Percentiles rank a stretch among this genome's conserved stretches.
Conservation (phyloP, 1,140 invertebrate species). For the Lepidostoma basale region DNA sequence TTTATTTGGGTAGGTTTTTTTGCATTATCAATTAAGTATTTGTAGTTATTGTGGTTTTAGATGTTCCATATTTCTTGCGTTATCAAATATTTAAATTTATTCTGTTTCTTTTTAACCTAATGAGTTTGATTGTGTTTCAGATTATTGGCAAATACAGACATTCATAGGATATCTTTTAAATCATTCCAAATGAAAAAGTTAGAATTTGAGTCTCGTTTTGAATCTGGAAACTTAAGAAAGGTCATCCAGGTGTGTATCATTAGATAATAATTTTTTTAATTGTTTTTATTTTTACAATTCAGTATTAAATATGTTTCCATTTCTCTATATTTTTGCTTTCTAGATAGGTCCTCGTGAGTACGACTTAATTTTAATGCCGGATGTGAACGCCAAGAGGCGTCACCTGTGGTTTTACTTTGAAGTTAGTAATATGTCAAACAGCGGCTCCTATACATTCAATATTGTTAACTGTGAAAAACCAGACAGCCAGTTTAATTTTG, state of each 20-base stretch:
- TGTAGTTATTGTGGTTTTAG: slow-evolving; percentile 15
- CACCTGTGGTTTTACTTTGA: slow-evolving; percentile 96
- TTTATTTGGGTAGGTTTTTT: too few relatives aligned
- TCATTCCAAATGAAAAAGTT: slow-evolving; percentile 63
- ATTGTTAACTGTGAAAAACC: slow-evolving; percentile 91
- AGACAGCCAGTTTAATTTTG: slow-evolving; percentile 89
- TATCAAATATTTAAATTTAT: slow-evolving; percentile 2
- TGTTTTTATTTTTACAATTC: not conserved
- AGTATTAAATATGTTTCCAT: not conserved
- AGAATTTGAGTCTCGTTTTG: slow-evolving; percentile 87
- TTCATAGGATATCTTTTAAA: slow-evolving; percentile 62
- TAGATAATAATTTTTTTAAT: too few relatives aligned
- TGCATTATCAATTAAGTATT: too few relatives aligned
- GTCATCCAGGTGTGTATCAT: slow-evolving; percentile 79
- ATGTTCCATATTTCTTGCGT: not conserved
- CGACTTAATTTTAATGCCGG: slow-evolving; percentile 84
- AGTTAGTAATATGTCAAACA: slow-evolving; percentile 80
- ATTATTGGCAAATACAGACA: slow-evolving; percentile 65
- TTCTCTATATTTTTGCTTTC: slow-evolving; percentile 40
- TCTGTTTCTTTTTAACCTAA: too few relatives aligned
- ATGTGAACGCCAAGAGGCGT: slow-evolving; percentile 80
- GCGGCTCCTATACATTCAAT: slow-evolving; percentile 81
- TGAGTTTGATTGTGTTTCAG: too few relatives aligned
- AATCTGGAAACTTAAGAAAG: slow-evolving; percentile 88
- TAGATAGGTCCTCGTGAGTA: slow-evolving; percentile 79